These are phyloP conservation scores for Cantharis lateralis DNA, from an alignment of 2,888 invertebrate genomes.

Conservation along the genomic window DNA sequence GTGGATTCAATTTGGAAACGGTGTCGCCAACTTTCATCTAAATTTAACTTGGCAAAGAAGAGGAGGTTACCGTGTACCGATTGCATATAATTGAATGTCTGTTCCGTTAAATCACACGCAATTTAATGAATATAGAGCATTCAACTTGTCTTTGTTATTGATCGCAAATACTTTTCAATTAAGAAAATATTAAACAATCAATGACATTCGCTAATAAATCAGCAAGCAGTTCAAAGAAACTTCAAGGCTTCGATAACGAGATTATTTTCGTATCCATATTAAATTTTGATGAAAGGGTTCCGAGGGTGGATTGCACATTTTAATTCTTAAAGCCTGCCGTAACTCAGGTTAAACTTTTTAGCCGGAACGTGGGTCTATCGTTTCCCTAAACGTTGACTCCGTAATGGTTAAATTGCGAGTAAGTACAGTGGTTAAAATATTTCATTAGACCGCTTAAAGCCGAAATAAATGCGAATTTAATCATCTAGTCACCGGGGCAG, in stretches of 20 bases:
- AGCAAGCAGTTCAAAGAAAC: background rate
- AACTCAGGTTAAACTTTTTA: background rate
- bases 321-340: background rate
- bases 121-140: background rate
- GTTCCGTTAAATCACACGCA: background rate
- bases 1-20: background rate
- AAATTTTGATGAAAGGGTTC: background rate
- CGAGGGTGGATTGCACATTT: background rate
- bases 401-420: background rate
- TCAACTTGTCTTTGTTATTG: background rate
- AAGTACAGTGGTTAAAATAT: background rate
- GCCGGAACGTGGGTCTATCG: background rate
- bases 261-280: background rate
- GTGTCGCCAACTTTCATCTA: background rate
- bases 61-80: background rate
- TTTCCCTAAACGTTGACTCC: background rate
- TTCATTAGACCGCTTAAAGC: background rate
- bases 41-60: background rate
- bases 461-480: conserved; percentile 17
- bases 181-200: background rate
- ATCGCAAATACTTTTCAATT: background rate
- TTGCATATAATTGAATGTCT: background rate
- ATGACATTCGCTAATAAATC: background rate
- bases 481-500: conserved; percentile 14
- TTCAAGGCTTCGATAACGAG: background rate